Evolutionary conservation across 2,797 vertebrate genomes (phyloP).

Genomic region (Sebastes steindachneri): DNA sequence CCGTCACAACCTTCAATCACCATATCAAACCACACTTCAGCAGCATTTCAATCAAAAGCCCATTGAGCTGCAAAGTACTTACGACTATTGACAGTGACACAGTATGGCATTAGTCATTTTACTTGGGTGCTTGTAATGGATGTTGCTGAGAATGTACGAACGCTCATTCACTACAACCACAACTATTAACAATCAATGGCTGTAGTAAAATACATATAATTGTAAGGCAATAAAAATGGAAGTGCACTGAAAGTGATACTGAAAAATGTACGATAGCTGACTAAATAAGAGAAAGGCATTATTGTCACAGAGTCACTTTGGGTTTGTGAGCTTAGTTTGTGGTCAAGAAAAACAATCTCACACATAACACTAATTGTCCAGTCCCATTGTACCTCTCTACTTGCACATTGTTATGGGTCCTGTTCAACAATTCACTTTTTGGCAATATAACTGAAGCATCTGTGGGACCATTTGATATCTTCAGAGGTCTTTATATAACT

Average conservation of each 20-base stretch:
- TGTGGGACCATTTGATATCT: neutral
- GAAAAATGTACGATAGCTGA: neutral
- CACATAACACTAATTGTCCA: neutral
- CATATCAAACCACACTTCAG: neutral
- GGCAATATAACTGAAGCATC: neutral
- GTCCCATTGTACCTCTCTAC: neutral
- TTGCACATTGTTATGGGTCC: neutral
- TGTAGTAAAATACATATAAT: neutral
- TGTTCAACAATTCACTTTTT: neutral
- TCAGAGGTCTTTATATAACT: neutral
- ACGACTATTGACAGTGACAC: neutral
- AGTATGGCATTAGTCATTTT: neutral
- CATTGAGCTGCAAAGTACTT: neutral
- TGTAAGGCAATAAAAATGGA: neutral
- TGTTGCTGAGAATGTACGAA: neutral
- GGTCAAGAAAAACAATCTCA: neutral
- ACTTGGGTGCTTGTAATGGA: neutral
- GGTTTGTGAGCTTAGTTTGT: neutral
- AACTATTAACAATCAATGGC: neutral
- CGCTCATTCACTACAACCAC: neutral
- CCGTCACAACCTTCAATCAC: conserved; percentile 3
- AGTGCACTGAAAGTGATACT: neutral
- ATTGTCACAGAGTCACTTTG: neutral
- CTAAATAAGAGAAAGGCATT: neutral
- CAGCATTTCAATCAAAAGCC: neutral